phyloP scores from a whole-genome alignment of 2,113 vertebrate genomes.

The Poeciliopsis prolifica region DNA sequence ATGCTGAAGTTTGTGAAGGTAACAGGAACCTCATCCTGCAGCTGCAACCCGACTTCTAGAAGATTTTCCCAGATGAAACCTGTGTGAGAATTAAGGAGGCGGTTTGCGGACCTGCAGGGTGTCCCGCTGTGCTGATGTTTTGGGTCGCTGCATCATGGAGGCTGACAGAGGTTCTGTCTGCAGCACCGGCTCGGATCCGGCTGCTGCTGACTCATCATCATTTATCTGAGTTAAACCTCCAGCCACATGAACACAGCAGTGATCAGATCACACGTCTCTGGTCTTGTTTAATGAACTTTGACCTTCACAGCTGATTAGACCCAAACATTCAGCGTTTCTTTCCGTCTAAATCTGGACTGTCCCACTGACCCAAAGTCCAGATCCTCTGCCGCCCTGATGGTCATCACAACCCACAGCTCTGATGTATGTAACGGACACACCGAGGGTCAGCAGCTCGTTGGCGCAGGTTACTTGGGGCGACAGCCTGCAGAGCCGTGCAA shows the following conservation, averaged over 20 bases:
- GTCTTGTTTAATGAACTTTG: neutral
- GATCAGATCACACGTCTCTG: neutral
- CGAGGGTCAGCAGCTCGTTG: conserved; percentile 35
- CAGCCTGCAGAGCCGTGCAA: conserved; percentile 60
- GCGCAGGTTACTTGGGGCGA: conserved; percentile 55
- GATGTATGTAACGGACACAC: conserved; percentile 5
- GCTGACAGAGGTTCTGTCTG: too few species aligned
- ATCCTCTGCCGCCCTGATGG: conserved; percentile 39
- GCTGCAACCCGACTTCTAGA: too few species aligned
- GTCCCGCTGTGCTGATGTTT: too few species aligned
- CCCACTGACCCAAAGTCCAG: neutral
- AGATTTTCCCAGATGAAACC: too few species aligned
- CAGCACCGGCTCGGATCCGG: neutral
- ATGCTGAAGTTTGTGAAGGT: neutral
- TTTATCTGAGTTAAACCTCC: neutral
- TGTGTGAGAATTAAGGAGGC: too few species aligned
- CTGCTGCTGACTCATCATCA: neutral
- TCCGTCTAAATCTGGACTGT: neutral
- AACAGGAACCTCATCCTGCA: too few species aligned
- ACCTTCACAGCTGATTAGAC: neutral
- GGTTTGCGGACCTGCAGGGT: too few species aligned
- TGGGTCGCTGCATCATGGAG: too few species aligned
- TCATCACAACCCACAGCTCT: conserved; percentile 54
- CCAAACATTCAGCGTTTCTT: neutral
- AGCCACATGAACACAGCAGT: neutral